Percentiles rank a stretch among this genome's conserved stretches.
Evolutionary conservation across 1,140 invertebrate species (phyloP).

Genomic region (Idris sp.): DNA sequence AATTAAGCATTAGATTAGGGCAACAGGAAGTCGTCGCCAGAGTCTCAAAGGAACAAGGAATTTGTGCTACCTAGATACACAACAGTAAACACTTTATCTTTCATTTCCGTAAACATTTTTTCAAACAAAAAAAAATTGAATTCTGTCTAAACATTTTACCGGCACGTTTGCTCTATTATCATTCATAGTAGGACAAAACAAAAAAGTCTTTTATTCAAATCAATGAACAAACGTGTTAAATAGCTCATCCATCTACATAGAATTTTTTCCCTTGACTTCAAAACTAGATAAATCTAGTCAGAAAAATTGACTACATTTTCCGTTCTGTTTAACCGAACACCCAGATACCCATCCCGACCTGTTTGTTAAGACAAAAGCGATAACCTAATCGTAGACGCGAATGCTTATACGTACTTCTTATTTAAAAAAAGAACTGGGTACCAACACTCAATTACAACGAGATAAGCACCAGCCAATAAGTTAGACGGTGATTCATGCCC

Average conservation of each 20-base stretch:
- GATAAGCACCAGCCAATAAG: conserved; percentile 71
- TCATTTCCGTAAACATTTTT: conserved; percentile 2
- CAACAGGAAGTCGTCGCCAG: conserved; percentile 15
- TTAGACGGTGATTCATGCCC: conserved; percentile 71
- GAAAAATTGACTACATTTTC: too few relatives aligned
- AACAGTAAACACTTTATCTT: conserved; percentile 10
- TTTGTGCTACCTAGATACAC: neutral
- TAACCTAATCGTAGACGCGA: conserved; percentile 73
- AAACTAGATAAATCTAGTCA: too few relatives aligned
- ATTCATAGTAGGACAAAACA: neutral
- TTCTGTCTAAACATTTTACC: conserved; percentile 8
- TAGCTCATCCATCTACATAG: too few relatives aligned
- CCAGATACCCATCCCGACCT: too few relatives aligned
- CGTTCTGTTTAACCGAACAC: too few relatives aligned
- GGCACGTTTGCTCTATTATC: neutral
- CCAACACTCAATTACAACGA: conserved; percentile 67
- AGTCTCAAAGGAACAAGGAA: conserved; percentile 14
- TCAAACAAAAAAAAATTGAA: neutral
- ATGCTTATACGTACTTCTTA: conserved; percentile 59
- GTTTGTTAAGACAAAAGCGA: too few relatives aligned
- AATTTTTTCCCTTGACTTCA: too few relatives aligned
- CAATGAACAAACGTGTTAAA: conserved; percentile 1
- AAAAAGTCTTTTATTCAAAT: neutral
- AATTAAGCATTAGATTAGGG: conserved; percentile 11
- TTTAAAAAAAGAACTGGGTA: conserved; percentile 62